These are phyloP conservation scores for Linyphia triangularis DNA, from an alignment of 2,888 invertebrate species.

Conservation along the genomic window DNA sequence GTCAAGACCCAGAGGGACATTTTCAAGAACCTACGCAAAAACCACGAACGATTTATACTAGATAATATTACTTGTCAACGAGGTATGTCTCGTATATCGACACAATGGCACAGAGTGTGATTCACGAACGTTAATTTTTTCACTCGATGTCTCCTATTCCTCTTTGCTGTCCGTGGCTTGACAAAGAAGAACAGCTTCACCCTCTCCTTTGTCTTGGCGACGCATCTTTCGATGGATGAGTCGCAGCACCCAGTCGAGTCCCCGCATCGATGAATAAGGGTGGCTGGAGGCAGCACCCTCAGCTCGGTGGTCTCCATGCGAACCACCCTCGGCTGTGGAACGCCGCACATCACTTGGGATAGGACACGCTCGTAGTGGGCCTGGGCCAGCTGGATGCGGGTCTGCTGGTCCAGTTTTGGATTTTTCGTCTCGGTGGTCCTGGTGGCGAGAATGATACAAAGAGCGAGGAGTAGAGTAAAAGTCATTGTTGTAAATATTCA, in stretches of 20 bases:
- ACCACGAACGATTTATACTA: neutral
- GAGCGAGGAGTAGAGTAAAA: neutral
- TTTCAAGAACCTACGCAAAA: too few species aligned
- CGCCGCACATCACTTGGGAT: constrained; percentile 8
- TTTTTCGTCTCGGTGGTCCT: neutral
- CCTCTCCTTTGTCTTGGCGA: constrained; percentile 51
- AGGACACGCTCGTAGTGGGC: constrained; percentile 36
- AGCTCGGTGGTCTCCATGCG: neutral
- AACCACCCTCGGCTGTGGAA: constrained; percentile 23
- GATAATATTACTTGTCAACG: neutral
- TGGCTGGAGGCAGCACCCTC: constrained; percentile 29
- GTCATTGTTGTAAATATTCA: too few species aligned
- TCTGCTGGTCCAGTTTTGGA: constrained; percentile 27
- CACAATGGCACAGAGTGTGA: constrained; percentile 65
- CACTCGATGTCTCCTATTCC: neutral
- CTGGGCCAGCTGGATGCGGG: constrained; percentile 14
- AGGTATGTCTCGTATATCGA: neutral
- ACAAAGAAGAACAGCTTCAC: constrained; percentile 47
- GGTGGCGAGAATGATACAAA: neutral
- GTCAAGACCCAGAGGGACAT: too few species aligned
- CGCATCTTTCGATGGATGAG: constrained; percentile 1
- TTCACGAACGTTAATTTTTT: constrained; percentile 32
- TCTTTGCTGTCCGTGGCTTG: neutral
- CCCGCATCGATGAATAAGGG: constrained; percentile 54
- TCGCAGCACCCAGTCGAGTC: constrained; percentile 53